Percentiles rank a stretch among this genome's conserved stretches.
Evolutionary conservation across 2,888 invertebrate genomes (phyloP).

Genomic region (Leucoptera coffeella): DNA sequence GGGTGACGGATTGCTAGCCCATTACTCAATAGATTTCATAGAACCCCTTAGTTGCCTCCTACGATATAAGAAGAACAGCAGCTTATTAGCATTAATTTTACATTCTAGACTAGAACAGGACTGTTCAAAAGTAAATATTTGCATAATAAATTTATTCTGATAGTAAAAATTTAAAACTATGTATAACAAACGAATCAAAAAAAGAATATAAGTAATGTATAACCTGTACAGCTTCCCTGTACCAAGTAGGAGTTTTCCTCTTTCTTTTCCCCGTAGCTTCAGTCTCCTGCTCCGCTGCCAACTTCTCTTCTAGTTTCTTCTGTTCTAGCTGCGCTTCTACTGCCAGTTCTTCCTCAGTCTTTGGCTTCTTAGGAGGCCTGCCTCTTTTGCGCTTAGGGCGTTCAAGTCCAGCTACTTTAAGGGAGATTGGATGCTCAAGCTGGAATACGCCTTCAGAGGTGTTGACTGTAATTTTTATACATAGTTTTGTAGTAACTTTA

Average conservation of each 20-base stretch:
- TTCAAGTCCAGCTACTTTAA: slow-evolving; percentile 59
- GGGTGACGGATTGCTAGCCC: too few relatives aligned
- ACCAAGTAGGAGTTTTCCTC: slow-evolving; percentile 60
- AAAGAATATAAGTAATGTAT: too few relatives aligned
- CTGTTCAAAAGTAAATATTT: too few relatives aligned
- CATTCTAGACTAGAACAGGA: too few relatives aligned
- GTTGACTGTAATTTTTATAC: slow-evolving; percentile 33
- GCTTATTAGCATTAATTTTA: too few relatives aligned
- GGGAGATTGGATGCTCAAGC: slow-evolving; percentile 57
- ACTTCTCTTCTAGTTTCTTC: slow-evolving; percentile 11
- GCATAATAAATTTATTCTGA: too few relatives aligned
- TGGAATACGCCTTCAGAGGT: slow-evolving; percentile 58
- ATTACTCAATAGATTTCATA: too few relatives aligned
- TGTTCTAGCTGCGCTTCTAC: slow-evolving; percentile 14
- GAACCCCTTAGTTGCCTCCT: too few relatives aligned
- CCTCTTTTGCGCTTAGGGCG: slow-evolving; percentile 65
- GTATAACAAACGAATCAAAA: too few relatives aligned
- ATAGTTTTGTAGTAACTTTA: slow-evolving; percentile 1
- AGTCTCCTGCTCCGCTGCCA: slow-evolving; percentile 8
- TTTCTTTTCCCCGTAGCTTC: slow-evolving; percentile 48
- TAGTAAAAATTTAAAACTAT: too few relatives aligned
- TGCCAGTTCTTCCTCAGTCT: slow-evolving; percentile 24
- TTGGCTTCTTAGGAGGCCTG: slow-evolving; percentile 58
- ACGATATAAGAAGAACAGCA: too few relatives aligned
- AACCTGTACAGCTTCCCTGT: slow-evolving; percentile 57